Percentiles rank a stretch among this genome's conserved stretches.
phyloP scores from a whole-genome alignment of 1,140 invertebrate species.

The Acyrthosiphon pisum region DNA sequence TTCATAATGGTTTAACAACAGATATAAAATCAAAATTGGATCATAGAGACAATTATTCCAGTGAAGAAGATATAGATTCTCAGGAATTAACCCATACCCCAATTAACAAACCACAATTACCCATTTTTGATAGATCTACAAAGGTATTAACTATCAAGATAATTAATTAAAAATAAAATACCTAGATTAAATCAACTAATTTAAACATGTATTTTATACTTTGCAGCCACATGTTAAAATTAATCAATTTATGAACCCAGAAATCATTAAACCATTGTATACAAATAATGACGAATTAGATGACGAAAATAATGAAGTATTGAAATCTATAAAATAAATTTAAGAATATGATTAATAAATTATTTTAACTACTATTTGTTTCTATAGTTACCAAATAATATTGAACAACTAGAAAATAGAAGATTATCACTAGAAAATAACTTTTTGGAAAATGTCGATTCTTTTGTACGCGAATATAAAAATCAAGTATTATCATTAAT shows the following conservation, averaged over 20 bases:
- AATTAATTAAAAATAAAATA: neutral
- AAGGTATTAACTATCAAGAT: slow-evolving; percentile 33
- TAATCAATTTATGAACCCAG: neutral
- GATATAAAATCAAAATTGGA: neutral
- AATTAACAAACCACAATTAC: neutral
- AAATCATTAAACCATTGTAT: slow-evolving; percentile 41
- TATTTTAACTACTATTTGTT: slow-evolving; percentile 18
- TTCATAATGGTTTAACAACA: neutral
- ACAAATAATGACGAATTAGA: slow-evolving; percentile 29
- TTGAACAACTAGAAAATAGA: slow-evolving; percentile 55
- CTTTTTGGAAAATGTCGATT: slow-evolving; percentile 58
- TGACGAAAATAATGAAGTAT: slow-evolving; percentile 48
- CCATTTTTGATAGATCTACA: slow-evolving; percentile 42
- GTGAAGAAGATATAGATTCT: slow-evolving; percentile 34
- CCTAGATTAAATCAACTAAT: neutral
- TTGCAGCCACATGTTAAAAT: slow-evolving; percentile 29
- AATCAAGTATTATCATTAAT: slow-evolving; percentile 33
- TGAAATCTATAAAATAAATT: neutral
- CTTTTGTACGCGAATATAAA: neutral
- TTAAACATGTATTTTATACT: neutral
- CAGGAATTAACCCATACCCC: neutral
- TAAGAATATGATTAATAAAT: neutral
- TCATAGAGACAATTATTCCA: slow-evolving; percentile 32
- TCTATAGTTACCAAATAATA: slow-evolving; percentile 42
- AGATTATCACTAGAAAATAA: slow-evolving; percentile 51